These are phyloP conservation scores for Cherax quadricarinatus DNA, from an alignment of 1,140 invertebrate species.

Conservation along the genomic window DNA sequence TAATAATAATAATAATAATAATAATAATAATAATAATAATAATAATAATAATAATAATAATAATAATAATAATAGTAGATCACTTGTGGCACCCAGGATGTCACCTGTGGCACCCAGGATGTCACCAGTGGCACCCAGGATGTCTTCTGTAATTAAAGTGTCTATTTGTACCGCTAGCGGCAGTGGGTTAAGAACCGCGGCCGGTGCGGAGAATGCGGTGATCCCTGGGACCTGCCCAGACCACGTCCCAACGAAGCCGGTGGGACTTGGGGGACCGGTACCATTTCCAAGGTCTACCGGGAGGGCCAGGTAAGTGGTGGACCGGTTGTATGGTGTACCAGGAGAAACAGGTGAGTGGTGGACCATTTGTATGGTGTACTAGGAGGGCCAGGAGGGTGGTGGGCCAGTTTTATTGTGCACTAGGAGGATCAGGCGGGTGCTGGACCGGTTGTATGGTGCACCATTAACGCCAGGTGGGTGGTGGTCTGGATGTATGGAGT, in stretches of 20 bases:
- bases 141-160: too few relatives aligned
- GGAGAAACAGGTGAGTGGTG: not conserved
- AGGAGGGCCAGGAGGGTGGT: conserved; percentile 88
- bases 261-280: conserved; percentile 87
- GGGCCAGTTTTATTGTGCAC: conserved; percentile 87
- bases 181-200: conserved; percentile 87
- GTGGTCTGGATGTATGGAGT: too few relatives aligned
- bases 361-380: too few relatives aligned
- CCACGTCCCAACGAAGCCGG: conserved; percentile 89
- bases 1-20: too few relatives aligned
- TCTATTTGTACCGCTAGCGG: conserved; percentile 74
- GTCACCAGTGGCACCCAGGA: too few relatives aligned
- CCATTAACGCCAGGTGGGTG: not conserved
- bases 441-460: not conserved
- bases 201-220: conserved; percentile 93
- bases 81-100: too few relatives aligned
- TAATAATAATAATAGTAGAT: too few relatives aligned
- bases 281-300: conserved; percentile 87
- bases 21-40: too few relatives aligned
- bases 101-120: too few relatives aligned
- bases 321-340: not conserved
- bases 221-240: conserved; percentile 85
- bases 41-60: too few relatives aligned
- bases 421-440: conserved; percentile 83
- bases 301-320: conserved; percentile 82